Evolutionary conservation across 2,888 invertebrate species (phyloP), one percentile per base, ranked within the genome.

Genomic region (Platycheirus albimanus): DNA sequence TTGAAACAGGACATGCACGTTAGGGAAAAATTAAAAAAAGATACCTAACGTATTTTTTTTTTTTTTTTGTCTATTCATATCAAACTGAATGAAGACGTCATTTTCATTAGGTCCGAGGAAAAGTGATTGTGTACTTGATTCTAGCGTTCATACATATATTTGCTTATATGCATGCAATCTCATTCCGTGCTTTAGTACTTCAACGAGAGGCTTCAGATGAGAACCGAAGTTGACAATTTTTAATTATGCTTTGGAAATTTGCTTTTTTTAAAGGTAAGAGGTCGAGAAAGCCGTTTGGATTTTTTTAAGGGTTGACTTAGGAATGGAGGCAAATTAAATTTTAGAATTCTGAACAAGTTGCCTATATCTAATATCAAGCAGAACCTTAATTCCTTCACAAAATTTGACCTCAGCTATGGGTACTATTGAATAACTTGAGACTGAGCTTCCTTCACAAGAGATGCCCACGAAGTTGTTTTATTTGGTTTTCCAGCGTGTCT

Each of bases 31-130:
- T 19, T 4, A 47, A 36, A 43, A 24, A 19, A 43, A 17, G 19
- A 15, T 20, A 13, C 51, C 20, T 28, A 20, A n/a, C n/a, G n/a
- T n/a, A n/a, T 74, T 24, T 36, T 19, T 43, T 58, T 13, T 41
- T 24, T 61, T 33, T 61, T 58, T 45, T n/a, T 5, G n/a, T 4
- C 24, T 58, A 1, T 15, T 69, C 49, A 64, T 51, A 56, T 58
- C 52, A 15, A 38, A 45, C n/a, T 58, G 56, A 61, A 52, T 52
- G 28, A 36, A 41, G 47, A 36, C 19, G 15, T 66, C 52, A 71
- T 81, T 81, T 81, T 76, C 76, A 81, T 71, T 81, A 76, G 70
- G 80, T 76, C 76, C 80, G 24, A 76, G 56, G 17, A 36, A 69
- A 19, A 33, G 41, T 24, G 24, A 49, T 11, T 41, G 11, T 43